Evolutionary conservation across 2,888 invertebrate genomes (phyloP).

Genomic region (Antheraea yamamai): DNA sequence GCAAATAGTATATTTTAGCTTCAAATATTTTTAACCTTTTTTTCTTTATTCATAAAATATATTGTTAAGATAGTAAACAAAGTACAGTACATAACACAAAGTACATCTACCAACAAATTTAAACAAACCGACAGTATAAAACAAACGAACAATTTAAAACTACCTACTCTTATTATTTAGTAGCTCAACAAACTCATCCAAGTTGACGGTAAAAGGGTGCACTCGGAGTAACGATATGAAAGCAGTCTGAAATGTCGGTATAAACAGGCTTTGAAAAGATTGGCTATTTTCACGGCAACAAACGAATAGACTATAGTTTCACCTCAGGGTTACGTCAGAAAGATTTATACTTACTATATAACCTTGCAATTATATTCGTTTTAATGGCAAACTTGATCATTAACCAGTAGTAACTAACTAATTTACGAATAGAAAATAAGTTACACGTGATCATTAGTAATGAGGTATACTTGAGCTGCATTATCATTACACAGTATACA

Average conservation of each 20-base stretch:
- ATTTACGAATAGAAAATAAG: no score
- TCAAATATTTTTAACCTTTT: no score
- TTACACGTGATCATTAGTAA: no score
- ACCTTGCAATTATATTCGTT: not conserved
- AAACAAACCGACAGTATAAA: not conserved
- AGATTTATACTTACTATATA: not conserved
- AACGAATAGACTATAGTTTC: not conserved
- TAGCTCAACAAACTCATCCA: constrained; percentile 11
- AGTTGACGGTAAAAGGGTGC: not conserved
- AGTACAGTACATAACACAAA: no score
- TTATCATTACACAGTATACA: no score
- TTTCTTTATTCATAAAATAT: no score
- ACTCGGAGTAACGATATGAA: not conserved
- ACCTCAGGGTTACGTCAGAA: not conserved
- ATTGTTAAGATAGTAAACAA: no score
- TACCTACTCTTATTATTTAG: not conserved
- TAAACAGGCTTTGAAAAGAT: not conserved
- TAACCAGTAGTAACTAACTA: not conserved
- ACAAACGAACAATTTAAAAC: not conserved
- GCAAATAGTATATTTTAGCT: no score
- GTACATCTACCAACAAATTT: not conserved
- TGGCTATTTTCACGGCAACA: not conserved
- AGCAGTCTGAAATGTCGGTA: not conserved
- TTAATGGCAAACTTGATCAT: not conserved
- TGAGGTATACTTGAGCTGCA: no score